A percentile compares a stretch with the other conserved stretches of the same genome.
phyloP scores from a whole-genome alignment of 2,113 vertebrate genomes.

The Eleginops maclovinus region DNA sequence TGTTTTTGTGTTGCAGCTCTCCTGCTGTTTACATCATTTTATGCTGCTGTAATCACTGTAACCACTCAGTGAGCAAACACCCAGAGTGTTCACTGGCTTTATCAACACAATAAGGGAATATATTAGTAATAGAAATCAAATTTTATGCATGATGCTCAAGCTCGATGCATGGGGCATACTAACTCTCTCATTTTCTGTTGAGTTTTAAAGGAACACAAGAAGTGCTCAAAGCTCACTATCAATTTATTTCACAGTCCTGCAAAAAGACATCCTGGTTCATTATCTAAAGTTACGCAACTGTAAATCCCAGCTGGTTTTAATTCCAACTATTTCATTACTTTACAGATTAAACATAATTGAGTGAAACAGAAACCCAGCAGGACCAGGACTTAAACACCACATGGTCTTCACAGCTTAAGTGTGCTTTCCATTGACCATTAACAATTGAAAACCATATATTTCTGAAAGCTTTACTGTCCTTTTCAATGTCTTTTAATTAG shows the following conservation, averaged over 20 bases:
- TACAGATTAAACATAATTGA: neutral
- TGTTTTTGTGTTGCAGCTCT: neutral
- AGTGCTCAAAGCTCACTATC: neutral
- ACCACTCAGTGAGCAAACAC: slow-evolving; percentile 1
- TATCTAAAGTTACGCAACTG: neutral
- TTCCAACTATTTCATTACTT: neutral
- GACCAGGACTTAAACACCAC: neutral
- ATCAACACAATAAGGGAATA: slow-evolving; percentile 16
- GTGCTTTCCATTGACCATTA: neutral
- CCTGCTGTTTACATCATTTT: slow-evolving; percentile 10
- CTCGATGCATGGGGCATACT: slow-evolving; percentile 1
- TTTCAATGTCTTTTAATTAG: neutral
- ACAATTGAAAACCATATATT: neutral
- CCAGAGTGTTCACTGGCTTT: neutral
- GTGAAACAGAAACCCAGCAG: neutral
- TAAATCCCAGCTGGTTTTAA: neutral
- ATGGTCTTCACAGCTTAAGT: neutral
- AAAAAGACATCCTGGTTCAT: neutral
- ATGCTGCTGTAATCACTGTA: slow-evolving; percentile 21
- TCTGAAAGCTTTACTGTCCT: neutral
- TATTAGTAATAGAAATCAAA: slow-evolving; percentile 24
- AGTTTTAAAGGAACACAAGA: slow-evolving; percentile 7
- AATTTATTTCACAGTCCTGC: neutral
- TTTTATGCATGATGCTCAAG: slow-evolving; percentile 5
- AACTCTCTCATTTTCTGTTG: neutral